phyloP scores from a whole-genome alignment of 2,888 invertebrate genomes.

The Temnothorax unifasciatus region DNA sequence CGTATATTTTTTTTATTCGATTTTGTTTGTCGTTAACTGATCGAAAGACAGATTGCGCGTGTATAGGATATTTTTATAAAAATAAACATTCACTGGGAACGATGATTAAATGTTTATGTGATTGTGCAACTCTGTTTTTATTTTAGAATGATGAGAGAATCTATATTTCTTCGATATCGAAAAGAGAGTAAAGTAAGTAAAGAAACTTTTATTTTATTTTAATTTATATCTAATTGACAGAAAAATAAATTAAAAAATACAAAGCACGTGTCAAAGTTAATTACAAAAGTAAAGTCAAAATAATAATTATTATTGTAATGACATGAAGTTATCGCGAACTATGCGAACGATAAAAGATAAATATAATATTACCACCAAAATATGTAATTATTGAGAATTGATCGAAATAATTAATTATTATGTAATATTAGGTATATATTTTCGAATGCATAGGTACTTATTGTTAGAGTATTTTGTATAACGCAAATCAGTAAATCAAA shows the following conservation, averaged over 20 bases:
- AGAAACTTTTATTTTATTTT: neutral
- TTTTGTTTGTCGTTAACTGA: neutral
- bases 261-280: neutral
- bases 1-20: neutral
- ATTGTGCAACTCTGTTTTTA: conserved; percentile 15
- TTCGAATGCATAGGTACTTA: neutral
- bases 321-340: neutral
- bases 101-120: conserved; percentile 5
- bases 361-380: neutral
- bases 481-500: neutral
- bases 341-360: neutral
- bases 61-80: conserved; percentile 3
- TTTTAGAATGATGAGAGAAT: neutral
- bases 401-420: conserved; percentile 5
- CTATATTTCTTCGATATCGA: neutral
- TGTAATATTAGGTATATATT: neutral
- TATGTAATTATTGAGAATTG: neutral
- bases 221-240: neutral
- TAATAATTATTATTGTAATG: neutral
- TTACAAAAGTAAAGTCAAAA: neutral
- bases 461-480: neutral
- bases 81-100: neutral
- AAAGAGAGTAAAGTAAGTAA: neutral
- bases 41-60: conserved; percentile 3
- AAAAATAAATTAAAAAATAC: neutral